Conservation (phyloP, 1,140 invertebrate species). For the Camponotus vicinus region DNA sequence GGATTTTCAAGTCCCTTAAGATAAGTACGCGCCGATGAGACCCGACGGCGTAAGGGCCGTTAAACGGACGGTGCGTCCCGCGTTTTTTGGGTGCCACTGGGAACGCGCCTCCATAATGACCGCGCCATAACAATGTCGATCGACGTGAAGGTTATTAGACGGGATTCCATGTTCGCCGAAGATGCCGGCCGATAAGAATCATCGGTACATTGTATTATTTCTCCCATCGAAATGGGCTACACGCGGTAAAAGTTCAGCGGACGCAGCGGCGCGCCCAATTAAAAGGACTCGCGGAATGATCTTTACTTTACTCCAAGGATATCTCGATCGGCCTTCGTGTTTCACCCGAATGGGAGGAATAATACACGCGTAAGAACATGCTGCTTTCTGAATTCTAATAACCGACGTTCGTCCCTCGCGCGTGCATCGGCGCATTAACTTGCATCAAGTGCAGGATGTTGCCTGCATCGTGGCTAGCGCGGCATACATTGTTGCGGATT, state of each 20-base stretch:
- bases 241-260: constrained; percentile 43
- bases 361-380: constrained; percentile 17
- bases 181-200: constrained; percentile 67
- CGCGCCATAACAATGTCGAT: constrained; percentile 75
- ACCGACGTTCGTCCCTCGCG: constrained; percentile 30
- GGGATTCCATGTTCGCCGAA: constrained; percentile 63
- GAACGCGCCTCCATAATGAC: constrained; percentile 65
- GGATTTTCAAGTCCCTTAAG: constrained; percentile 84
- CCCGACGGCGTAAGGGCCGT: constrained; percentile 66
- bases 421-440: constrained; percentile 43
- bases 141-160: constrained; percentile 71
- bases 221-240: constrained; percentile 29
- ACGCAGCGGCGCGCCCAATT: constrained; percentile 36
- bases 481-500: constrained; percentile 48
- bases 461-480: constrained; percentile 8
- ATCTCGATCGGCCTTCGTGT: constrained; percentile 33
- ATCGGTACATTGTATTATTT: constrained; percentile 69
- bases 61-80: constrained; percentile 62
- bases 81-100: constrained; percentile 66
- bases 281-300: constrained; percentile 49
- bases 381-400: constrained; percentile 55
- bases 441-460: constrained; percentile 26
- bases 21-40: constrained; percentile 77
- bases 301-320: constrained; percentile 24
- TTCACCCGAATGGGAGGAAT: constrained; percentile 3